phyloP scores from a whole-genome alignment of 1,140 invertebrate species.

The Heterodera schachtii region DNA sequence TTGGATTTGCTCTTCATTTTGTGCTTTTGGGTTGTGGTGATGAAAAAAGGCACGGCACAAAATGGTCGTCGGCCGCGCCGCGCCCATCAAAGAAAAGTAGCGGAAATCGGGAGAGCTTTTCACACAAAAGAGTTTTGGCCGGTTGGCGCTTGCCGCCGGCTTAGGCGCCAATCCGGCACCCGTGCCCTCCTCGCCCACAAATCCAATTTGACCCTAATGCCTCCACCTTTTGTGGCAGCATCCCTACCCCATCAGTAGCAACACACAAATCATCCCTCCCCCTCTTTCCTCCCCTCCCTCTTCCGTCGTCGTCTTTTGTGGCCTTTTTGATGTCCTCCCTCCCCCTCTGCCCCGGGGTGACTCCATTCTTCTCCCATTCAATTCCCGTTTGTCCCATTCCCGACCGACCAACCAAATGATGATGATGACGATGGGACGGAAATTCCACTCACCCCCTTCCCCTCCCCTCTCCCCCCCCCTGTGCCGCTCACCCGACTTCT shows the following conservation, averaged over 20 bases:
- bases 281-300: not conserved
- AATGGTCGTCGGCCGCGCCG: not conserved
- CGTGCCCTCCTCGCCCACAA: not conserved
- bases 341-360: not conserved
- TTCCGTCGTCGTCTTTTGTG: too few relatives aligned
- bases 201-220: constrained; percentile 8
- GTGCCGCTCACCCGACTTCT: not conserved
- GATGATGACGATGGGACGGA: not conserved
- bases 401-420: not conserved
- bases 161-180: not conserved
- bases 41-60: too few relatives aligned
- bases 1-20: constrained; percentile 1
- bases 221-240: not conserved
- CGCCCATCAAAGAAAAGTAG: not conserved
- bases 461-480: too few relatives aligned
- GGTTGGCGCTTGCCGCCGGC: not conserved
- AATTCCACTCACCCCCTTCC: not conserved
- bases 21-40: not conserved
- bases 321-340: too few relatives aligned
- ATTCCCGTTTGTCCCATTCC: too few relatives aligned
- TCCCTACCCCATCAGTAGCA: not conserved
- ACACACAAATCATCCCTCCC: not conserved
- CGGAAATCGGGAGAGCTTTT: constrained; percentile 16
- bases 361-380: not conserved
- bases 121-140: constrained; percentile 6